Base-by-base conservation (phyloP, 1,140 invertebrate species). In the Drosophila arawakana region DNA sequence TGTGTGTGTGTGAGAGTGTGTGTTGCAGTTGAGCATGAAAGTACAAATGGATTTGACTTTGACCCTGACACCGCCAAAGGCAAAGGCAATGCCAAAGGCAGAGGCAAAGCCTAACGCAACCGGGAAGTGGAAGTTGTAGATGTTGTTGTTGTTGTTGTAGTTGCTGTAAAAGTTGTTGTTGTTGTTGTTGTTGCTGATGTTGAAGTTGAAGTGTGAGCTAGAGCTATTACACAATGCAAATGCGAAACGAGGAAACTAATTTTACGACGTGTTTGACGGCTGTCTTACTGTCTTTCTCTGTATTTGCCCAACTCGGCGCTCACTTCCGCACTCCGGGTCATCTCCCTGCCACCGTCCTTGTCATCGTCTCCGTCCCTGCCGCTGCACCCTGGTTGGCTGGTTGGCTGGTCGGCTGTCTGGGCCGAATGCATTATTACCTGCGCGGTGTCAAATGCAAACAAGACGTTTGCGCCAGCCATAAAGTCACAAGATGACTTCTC, bases 191-290 rank as follows among this genome's bases (percentile, higher is more conserved):
- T 30, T 5, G 25, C 6, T 8, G 58, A 44, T 18, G 18, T 54
- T 35, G 50, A 30, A 57, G 69, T 66, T 58, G 62, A 66, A 75
- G 59, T 72, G 55, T 34, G 67, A 67, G 61, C 58, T 49, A 78
- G 37, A 74, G 41, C 63, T 58, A 81, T 80, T 88, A 80, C 80
- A 89, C 83, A 83, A 89, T 88, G 83, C 83, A 89, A 89, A 88
- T 88, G 77, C 80, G 65, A 88, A 80, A 80, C 84, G 77, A 89
- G 83, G 65, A 89, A 86, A 89, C 84, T 83, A 73, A 89, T 88
- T 86, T 88, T 89, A 88, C 84, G 84, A 88, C 81, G 80, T 89
- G 84, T 90, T 88, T 89, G 83, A 88, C 74, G 76, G 77, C 80
- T 89, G 80, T 89, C 75, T 63, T 43, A 59, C 44, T 10, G 13